A percentile compares a stretch with the other conserved stretches of the same genome.
Evolutionary conservation across 2,888 invertebrate genomes (phyloP).

Genomic region (Oeneis ivallda): DNA sequence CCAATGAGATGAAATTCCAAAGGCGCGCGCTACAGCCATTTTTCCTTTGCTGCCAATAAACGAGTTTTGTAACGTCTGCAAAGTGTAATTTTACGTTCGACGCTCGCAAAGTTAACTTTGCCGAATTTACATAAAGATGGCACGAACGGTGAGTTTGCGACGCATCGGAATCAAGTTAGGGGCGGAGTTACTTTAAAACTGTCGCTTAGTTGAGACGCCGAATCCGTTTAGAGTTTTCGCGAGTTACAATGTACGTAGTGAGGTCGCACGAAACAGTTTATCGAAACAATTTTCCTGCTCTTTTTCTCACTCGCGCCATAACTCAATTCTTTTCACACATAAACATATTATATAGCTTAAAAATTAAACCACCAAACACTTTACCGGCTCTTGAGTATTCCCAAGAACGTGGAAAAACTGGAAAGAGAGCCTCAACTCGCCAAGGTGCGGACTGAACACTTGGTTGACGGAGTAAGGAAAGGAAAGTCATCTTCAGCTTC

Average conservation of each 20-base stretch:
- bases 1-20: slow-evolving; percentile 61
- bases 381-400: too few relatives aligned
- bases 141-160: slow-evolving; percentile 61
- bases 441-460: too few relatives aligned
- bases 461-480: too few relatives aligned
- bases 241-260: slow-evolving; percentile 43
- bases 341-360: too few relatives aligned
- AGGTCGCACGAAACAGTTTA: slow-evolving; percentile 19
- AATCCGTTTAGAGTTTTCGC: slow-evolving; percentile 77
- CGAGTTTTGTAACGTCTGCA: slow-evolving; percentile 32
- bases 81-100: slow-evolving; percentile 33
- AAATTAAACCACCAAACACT: too few relatives aligned
- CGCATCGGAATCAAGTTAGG: slow-evolving; percentile 77
- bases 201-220: slow-evolving; percentile 78
- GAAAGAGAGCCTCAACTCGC: too few relatives aligned
- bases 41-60: slow-evolving; percentile 42
- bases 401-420: too few relatives aligned
- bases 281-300: slow-evolving; percentile 17
- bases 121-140: slow-evolving; percentile 78
- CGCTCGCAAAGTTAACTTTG: slow-evolving; percentile 55
- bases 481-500: too few relatives aligned
- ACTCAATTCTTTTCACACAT: too few relatives aligned
- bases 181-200: slow-evolving; percentile 76
- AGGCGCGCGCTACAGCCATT: slow-evolving; percentile 49
- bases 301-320: slow-evolving; percentile 41